Percentiles rank a stretch among this genome's conserved stretches.
phyloP scores from a whole-genome alignment of 2,888 invertebrate genomes.

The Parthenolecanium corni region DNA sequence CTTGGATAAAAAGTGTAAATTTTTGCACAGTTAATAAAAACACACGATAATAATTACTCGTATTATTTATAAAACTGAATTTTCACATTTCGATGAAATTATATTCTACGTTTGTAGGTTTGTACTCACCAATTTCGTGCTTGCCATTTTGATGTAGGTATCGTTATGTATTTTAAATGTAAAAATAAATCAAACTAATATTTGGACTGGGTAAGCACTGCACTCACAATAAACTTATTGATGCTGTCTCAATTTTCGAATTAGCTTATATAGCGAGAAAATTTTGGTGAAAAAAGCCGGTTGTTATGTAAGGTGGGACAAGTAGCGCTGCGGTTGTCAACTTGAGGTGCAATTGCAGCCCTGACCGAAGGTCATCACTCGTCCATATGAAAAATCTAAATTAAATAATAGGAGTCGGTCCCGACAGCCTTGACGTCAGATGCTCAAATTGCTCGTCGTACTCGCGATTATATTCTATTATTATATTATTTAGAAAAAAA shows the following conservation, averaged over 20 bases:
- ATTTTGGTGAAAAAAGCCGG: slow-evolving; percentile 4
- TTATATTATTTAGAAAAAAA: no score
- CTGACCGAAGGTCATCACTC: not conserved
- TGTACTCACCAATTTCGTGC: slow-evolving; percentile 1
- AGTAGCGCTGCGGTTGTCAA: slow-evolving; percentile 7
- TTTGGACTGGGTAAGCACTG: not conserved
- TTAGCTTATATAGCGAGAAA: not conserved
- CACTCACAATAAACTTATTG: not conserved
- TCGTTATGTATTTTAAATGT: no score
- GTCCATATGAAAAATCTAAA: not conserved
- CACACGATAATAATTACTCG: no score
- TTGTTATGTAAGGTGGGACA: not conserved
- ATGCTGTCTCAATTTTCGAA: not conserved
- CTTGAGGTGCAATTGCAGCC: not conserved
- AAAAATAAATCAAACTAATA: no score
- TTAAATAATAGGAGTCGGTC: not conserved
- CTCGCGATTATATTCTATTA: no score
- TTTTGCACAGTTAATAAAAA: no score
- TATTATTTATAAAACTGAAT: no score
- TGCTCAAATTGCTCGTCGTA: not conserved
- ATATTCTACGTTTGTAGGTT: no score
- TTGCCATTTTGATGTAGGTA: not conserved
- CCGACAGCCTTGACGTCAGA: not conserved
- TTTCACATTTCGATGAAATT: no score
- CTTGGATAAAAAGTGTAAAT: no score